A percentile compares a stretch with the other conserved stretches of the same genome.
Conservation (phyloP, 2,888 invertebrate genomes). For the Zhuqinia jingwanae region DNA sequence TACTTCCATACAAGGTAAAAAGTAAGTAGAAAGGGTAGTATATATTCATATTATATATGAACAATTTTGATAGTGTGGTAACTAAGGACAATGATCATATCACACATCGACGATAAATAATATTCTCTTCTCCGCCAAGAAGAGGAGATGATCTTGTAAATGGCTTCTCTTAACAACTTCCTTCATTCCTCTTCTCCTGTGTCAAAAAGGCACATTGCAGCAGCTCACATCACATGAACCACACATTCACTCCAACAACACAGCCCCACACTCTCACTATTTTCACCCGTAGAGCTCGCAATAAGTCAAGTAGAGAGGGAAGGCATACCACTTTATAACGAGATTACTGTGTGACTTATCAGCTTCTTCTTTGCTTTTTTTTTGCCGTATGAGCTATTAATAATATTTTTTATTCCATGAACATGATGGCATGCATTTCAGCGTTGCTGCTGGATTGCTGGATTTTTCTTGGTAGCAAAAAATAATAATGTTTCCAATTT, state of each 20-base stretch:
- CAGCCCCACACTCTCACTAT: slow-evolving; percentile 1
- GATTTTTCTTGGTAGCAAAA: too few relatives aligned
- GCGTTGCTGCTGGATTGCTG: too few relatives aligned
- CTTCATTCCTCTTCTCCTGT: slow-evolving; percentile 8
- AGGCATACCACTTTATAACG: slow-evolving; percentile 25
- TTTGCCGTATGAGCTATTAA: slow-evolving; percentile 26
- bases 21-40: slow-evolving; percentile 1
- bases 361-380: not conserved
- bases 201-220: not conserved
- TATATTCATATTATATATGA: too few relatives aligned
- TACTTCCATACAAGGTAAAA: slow-evolving; percentile 13
- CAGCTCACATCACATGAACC: slow-evolving; percentile 21
- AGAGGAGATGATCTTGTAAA: slow-evolving; percentile 22
- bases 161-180: slow-evolving; percentile 27
- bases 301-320: not conserved
- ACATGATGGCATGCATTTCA: too few relatives aligned
- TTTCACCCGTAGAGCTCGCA: not conserved
- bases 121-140: not conserved
- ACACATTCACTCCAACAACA: slow-evolving; percentile 3
- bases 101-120: not conserved
- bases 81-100: not conserved
- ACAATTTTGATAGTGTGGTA: too few relatives aligned
- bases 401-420: slow-evolving; percentile 1
- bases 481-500: too few relatives aligned
- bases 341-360: slow-evolving; percentile 41